Base-by-base conservation (phyloP, 2,888 invertebrate species). In the Mimas tiliae region DNA sequence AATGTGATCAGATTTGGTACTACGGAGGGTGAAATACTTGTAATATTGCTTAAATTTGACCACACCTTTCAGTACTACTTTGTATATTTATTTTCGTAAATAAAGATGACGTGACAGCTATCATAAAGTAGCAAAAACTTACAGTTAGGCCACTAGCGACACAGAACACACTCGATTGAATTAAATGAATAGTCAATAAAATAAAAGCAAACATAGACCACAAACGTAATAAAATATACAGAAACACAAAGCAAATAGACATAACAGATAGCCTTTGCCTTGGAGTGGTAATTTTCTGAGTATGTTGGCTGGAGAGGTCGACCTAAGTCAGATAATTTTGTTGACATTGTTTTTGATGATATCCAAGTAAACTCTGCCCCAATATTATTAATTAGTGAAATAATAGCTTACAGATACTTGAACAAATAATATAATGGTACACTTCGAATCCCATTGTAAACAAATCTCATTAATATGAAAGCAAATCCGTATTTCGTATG, bases 241-340 rank as follows among this genome's bases (percentile, higher is more conserved):
- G 12, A 38, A 6, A 58, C 19, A 58, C 19, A 42, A 12, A 38
- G 19, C 19, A 58, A 58, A 42, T 38, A 42, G 11, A 50, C 1
- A 50, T 50, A 50, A 19, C 1, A 38, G 38, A 58, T 19, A 38
- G 0, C 55, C 38, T 16, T 38, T 19, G 38, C 38, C 19, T 42
- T 19, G 58, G 19, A 58, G 58, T 42, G 19, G 19, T 58, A 58
- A 58, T 42, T 42, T 58, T 58, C 19, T 42, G 19, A 42, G 19
- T 58, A 47, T 48, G 55, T 58, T 48, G 58, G 12, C 19, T 62
- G 62, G 65, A 45, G 51, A 65, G 65, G 48, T 65, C 50, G 50
- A 69, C 48, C 63, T 53, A 52, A 68, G 65, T 64, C 52, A 66
- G 66, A 71, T 72, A 72, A 75, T 73, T 67, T 53, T 52, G 65